Evolutionary conservation across 2,113 vertebrate species (phyloP).

Genomic region (Polyodon spathula): DNA sequence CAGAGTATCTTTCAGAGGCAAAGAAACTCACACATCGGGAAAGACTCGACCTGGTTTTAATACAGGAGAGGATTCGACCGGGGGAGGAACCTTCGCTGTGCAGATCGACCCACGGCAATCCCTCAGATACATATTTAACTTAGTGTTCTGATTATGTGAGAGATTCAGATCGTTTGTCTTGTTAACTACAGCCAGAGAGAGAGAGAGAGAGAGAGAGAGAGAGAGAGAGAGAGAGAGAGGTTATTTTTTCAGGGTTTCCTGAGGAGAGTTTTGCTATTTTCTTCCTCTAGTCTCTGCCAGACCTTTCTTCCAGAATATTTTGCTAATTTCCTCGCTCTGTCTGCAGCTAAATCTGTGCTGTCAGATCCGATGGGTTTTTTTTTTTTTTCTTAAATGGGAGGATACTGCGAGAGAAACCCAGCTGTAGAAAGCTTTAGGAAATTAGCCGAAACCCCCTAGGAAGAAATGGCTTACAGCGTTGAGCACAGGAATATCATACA

Average conservation of each 20-base stretch:
- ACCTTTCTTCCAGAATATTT: not conserved
- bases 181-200: too few species aligned
- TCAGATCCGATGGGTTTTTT: not conserved
- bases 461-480: not conserved
- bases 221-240: too few species aligned
- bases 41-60: too few species aligned
- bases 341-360: not conserved
- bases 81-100: too few species aligned
- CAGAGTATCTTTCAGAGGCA: too few species aligned
- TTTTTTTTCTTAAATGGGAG: not conserved
- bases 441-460: not conserved
- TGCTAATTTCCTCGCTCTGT: not conserved
- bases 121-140: too few species aligned
- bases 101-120: too few species aligned
- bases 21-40: too few species aligned
- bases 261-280: not conserved
- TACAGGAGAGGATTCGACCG: too few species aligned
- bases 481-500: not conserved
- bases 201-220: too few species aligned
- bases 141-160: too few species aligned
- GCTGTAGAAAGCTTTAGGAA: conserved; percentile 3
- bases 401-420: not conserved
- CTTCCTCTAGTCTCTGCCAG: not conserved
- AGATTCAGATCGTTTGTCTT: too few species aligned
- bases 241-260: not conserved